Evolutionary conservation across 2,113 vertebrate species (phyloP).

Genomic region (Progne subis): DNA sequence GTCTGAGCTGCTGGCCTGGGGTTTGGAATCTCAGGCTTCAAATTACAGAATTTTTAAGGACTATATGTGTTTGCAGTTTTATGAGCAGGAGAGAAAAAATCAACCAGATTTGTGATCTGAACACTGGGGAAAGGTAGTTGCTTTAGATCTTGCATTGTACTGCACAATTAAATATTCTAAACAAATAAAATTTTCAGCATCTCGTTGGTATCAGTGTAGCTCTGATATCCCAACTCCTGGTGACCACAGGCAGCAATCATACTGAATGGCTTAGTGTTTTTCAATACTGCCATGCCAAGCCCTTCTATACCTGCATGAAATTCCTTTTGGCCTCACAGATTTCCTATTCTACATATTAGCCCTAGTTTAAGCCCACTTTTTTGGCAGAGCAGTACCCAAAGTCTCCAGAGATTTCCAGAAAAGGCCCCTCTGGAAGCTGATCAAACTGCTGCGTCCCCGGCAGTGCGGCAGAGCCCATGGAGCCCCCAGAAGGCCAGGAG

Average conservation of each 20-base stretch:
- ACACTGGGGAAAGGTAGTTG: background rate
- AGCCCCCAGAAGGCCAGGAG: background rate
- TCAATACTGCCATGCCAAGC: background rate
- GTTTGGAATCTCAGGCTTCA: background rate
- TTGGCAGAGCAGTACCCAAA: background rate
- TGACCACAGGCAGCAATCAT: fast-evolving
- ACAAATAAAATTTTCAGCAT: background rate
- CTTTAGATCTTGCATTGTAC: background rate
- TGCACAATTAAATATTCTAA: background rate
- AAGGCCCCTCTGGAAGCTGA: background rate
- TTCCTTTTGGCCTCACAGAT: background rate
- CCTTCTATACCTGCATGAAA: fast-evolving
- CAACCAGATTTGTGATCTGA: background rate
- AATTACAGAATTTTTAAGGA: background rate
- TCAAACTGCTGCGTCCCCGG: fast-evolving
- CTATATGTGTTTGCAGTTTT: background rate
- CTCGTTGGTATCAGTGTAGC: background rate
- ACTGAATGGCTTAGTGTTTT: fast-evolving
- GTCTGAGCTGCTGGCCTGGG: background rate
- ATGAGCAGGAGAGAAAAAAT: background rate
- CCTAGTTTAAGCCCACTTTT: background rate
- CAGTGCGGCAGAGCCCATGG: background rate
- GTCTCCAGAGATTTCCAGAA: background rate
- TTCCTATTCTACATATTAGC: background rate
- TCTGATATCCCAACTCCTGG: background rate